A percentile compares a stretch with the other conserved stretches of the same genome.
phyloP scores from a whole-genome alignment of 2,113 vertebrate genomes.

The Callorhinus ursinus region DNA sequence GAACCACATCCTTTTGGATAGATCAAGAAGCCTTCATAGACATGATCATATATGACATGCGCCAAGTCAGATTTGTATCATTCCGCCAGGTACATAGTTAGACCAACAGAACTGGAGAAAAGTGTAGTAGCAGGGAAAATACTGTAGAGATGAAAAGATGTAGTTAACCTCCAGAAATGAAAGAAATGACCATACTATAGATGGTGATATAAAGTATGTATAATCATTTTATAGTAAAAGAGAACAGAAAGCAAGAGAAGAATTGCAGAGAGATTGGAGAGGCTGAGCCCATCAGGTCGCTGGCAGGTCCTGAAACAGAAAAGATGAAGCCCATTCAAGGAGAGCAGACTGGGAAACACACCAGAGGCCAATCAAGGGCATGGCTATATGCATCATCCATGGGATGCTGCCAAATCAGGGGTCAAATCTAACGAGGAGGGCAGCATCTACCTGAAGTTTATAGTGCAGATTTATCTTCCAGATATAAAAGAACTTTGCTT shows the following conservation, averaged over 20 bases:
- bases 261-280: neutral
- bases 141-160: neutral
- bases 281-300: neutral
- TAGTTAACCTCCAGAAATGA: neutral
- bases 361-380: neutral
- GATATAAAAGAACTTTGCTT: neutral
- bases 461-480: neutral
- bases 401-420: neutral
- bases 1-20: neutral
- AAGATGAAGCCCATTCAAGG: neutral
- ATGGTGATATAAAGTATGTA: neutral
- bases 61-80: neutral
- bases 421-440: neutral
- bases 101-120: constrained; percentile 7
- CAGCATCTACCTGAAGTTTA: neutral
- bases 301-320: neutral
- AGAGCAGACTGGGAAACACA: neutral
- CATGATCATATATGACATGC: neutral
- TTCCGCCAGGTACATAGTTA: neutral
- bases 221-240: neutral
- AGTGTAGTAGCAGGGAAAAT: neutral
- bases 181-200: neutral
- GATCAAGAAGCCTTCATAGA: neutral
- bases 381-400: neutral
- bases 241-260: neutral